phyloP scores from a whole-genome alignment of 2,113 vertebrate species.

The Baryphthengus martii region DNA sequence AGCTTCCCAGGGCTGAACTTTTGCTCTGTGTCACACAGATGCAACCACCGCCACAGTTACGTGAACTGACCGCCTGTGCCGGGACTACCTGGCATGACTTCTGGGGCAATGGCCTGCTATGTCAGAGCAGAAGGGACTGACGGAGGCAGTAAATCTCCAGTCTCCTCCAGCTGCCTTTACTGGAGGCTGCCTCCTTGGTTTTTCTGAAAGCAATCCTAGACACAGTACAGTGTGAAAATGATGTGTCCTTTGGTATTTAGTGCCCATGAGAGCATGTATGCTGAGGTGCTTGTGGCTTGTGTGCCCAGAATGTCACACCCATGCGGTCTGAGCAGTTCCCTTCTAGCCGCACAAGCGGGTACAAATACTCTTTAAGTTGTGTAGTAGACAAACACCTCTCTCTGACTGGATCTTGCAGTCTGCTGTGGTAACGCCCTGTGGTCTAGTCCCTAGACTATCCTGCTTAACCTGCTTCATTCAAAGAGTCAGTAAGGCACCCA shows the following conservation, averaged over 20 bases:
- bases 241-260: not conserved
- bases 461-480: not conserved
- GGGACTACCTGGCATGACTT: not conserved
- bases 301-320: not conserved
- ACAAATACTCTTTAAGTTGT: not conserved
- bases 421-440: not conserved
- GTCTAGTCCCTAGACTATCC: not conserved
- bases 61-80: not conserved
- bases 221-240: fast-evolving
- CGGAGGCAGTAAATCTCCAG: not conserved
- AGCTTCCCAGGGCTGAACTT: not conserved
- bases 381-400: not conserved
- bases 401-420: not conserved
- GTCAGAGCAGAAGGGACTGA: fast-evolving
- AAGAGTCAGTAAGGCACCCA: not conserved
- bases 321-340: not conserved
- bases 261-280: not conserved
- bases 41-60: not conserved
- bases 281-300: fast-evolving
- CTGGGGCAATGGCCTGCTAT: not conserved
- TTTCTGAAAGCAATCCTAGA: not conserved
- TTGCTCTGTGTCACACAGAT: not conserved
- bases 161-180: not conserved
- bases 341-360: not conserved
- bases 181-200: not conserved